phyloP scores from a whole-genome alignment of 2,113 vertebrate genomes.

The Actenoides lindsayi region DNA sequence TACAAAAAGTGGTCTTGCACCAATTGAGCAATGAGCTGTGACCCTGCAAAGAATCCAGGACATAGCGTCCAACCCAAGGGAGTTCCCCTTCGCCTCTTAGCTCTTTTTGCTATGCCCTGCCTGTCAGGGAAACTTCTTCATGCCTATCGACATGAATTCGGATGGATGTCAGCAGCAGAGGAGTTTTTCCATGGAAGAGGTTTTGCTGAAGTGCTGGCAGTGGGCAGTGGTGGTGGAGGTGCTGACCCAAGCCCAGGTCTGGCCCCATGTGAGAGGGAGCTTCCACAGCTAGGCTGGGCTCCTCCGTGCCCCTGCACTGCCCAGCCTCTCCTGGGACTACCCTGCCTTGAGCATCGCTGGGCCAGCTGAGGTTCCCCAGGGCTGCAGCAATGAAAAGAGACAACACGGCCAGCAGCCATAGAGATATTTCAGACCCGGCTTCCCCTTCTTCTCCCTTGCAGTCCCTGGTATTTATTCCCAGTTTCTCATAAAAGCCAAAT shows the following conservation, averaged over 20 bases:
- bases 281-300: background rate
- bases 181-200: background rate
- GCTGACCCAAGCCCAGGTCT: background rate
- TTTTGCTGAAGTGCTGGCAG: background rate
- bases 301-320: background rate
- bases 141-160: background rate
- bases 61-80: background rate
- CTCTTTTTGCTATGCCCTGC: background rate
- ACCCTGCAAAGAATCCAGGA: background rate
- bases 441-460: background rate
- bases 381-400: background rate
- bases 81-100: background rate
- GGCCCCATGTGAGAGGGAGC: fast-evolving
- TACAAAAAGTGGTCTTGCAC: background rate
- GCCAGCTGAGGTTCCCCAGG: background rate
- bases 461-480: background rate
- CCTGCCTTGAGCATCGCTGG: background rate
- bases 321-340: background rate
- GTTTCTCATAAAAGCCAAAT: background rate
- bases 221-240: background rate
- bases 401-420: fast-evolving
- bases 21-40: background rate
- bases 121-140: background rate
- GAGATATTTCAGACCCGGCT: background rate
- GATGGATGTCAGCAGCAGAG: background rate